phyloP scores from a whole-genome alignment of 2,113 vertebrate species.

The Australoheros scitulus region DNA sequence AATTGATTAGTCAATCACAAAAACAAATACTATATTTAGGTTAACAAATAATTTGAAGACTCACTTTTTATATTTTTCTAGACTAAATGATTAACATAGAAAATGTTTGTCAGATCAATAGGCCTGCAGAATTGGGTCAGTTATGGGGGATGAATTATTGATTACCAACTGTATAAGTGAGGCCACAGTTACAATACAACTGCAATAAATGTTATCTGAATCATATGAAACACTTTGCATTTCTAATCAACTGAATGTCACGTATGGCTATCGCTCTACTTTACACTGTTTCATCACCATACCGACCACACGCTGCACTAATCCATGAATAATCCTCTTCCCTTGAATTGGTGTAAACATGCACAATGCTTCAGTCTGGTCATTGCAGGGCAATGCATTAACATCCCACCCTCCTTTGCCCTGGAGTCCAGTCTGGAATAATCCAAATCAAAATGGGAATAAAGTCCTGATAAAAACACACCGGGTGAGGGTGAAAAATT shows the following conservation, averaged over 20 bases:
- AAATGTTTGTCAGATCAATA: not conserved
- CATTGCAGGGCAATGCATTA: slow-evolving; percentile 48
- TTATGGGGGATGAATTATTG: not conserved
- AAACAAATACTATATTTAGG: not conserved
- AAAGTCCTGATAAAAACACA: slow-evolving; percentile 40
- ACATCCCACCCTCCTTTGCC: slow-evolving; percentile 34
- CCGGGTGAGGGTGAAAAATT: not conserved
- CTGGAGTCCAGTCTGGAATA: slow-evolving; percentile 56
- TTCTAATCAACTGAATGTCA: not conserved
- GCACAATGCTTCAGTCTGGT: slow-evolving; percentile 58
- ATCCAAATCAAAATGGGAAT: slow-evolving; percentile 61
- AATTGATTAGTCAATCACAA: not conserved
- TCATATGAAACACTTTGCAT: not conserved
- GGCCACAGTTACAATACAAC: not conserved
- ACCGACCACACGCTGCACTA: slow-evolving; percentile 39
- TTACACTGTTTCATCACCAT: slow-evolving; percentile 27
- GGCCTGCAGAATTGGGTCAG: not conserved
- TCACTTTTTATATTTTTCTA: not conserved
- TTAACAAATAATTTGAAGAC: not conserved
- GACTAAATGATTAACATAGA: not conserved
- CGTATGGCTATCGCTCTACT: slow-evolving; percentile 2
- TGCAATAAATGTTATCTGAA: not conserved
- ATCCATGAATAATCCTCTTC: slow-evolving; percentile 70
- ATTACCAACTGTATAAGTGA: not conserved
- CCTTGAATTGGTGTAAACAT: slow-evolving; percentile 62